Evolutionary conservation across 2,888 invertebrate species (phyloP).

Genomic region (Teinopalpus imperialis): DNA sequence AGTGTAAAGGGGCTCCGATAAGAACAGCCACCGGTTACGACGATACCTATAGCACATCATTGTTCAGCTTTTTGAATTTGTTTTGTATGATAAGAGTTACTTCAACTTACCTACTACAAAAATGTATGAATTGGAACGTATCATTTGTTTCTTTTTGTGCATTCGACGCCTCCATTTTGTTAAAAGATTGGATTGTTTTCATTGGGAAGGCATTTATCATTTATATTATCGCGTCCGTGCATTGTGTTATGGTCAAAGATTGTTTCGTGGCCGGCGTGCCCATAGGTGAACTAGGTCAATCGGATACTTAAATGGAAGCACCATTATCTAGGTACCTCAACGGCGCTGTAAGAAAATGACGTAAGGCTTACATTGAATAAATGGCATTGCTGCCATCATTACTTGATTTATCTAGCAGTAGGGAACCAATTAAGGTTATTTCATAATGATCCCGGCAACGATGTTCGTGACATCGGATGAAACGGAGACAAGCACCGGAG

Average conservation of each 20-base stretch:
- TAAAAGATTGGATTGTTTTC: slow-evolving; percentile 64
- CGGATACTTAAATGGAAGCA: slow-evolving; percentile 62
- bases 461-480: slow-evolving; percentile 38
- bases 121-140: slow-evolving; percentile 64
- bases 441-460: slow-evolving; percentile 42
- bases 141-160: slow-evolving; percentile 64
- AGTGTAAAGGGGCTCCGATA: slow-evolving; percentile 47
- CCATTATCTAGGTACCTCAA: slow-evolving; percentile 50
- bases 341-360: slow-evolving; percentile 53
- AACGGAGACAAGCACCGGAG: slow-evolving; percentile 24
- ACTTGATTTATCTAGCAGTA: slow-evolving; percentile 49
- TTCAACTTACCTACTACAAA: slow-evolving; percentile 56
- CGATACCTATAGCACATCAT: slow-evolving; percentile 64
- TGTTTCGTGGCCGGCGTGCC: slow-evolving; percentile 59
- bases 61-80: slow-evolving; percentile 74
- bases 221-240: slow-evolving; percentile 41
- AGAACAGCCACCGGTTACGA: slow-evolving; percentile 54
- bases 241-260: slow-evolving; percentile 59
- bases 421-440: slow-evolving; percentile 53
- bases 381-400: slow-evolving; percentile 50
- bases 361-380: slow-evolving; percentile 53
- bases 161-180: slow-evolving; percentile 59
- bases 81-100: slow-evolving; percentile 75
- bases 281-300: slow-evolving; percentile 61
- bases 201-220: slow-evolving; percentile 48